Base-by-base conservation (phyloP, 2,888 invertebrate genomes). In the Iselma pallidipennis region DNA sequence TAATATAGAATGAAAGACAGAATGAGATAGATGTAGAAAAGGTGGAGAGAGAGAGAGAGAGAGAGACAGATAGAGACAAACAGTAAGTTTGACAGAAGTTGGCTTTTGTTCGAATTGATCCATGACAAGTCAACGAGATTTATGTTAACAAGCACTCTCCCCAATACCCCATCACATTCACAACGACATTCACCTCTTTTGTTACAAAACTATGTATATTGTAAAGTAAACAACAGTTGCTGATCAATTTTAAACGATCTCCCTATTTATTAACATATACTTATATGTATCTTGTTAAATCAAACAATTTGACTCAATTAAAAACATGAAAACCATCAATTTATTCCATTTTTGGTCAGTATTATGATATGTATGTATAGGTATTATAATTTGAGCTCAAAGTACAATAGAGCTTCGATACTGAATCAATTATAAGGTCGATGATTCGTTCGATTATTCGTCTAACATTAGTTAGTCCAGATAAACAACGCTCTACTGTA, bases 71-170 rank as follows among this genome's bases (percentile, higher is more conserved):
- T 75, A 37, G 37, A 16, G 16, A 37, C 16, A 37, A 16, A 37
- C 16, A 2, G 37, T n/a, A 37, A 37, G 7, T 73, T 71, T 78
- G 80, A 80, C 80, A 79, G 77, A 69, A 74, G 72, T 71, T 71
- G 16, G 72, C 77, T 76, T 79, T 80, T 78, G 79, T 79, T 77
- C 76, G 72, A 69, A 59, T 71, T 77, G 77, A 78, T 77, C 76
- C 77, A 72, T 72, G 77, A 78, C 78, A 78, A 76, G 71, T 66
- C 71, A 65, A 67, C 69, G 71, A 74, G 78, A 78, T 78, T 78
- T 78, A 77, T 77, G 74, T 69, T 60, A 66, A 66, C 66, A 63
- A 63, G 57, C 51, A 28, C 29, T 53, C 45, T n/a, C n/a, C 29
- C 21, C 57, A 57, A 33, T 51, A 37, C 33, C 6, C 33, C 33